Evolutionary conservation across 23 tunicate genomes (phyloP), one percentile per base, ranked within the genome.

Genomic region (Phallusia fumigata): DNA sequence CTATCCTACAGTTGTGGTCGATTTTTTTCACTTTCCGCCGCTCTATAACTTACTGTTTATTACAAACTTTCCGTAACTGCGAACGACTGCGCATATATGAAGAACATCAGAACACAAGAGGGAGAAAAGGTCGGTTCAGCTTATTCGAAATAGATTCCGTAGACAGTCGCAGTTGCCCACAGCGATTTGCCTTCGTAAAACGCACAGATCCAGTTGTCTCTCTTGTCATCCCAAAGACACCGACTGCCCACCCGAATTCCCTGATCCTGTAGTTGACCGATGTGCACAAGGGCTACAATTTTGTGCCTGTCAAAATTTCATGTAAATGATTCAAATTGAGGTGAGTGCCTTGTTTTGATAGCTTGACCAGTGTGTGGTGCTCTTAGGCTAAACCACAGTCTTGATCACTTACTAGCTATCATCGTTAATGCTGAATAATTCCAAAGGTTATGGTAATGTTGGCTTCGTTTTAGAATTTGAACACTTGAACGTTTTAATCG

Each of bases 121-220:
- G 8, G 36, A 5, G 6, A 65, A 40, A 36, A 77, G 34, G 0
- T 6, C 13, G 47, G 35, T 10, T 36, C 35, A 75, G 30, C 15
- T 89, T 77, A 92, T 65, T 92, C 97, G 65, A 83, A 84, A 76
- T 92, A 92, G n/a, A 92, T 84, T 35, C 88, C 91, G 75, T 81
- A 92, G 0, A 92, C 88, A 24, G 97, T 92, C 10, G 97, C 97
- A 21, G 91, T 92, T 16, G 91, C 87, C 97, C 97, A 92, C 45
- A 92, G 52, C 10, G 91, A 79, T 31, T 81, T 83, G 65, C 90
- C 90, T 73, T 84, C 88, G 75, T 77, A 92, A 30, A 45, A 45
- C 16, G 97, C 97, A 49, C 82, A 88, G 6, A 90, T 88, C 85
- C 87, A 92, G 65, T 81, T 87, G 84, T 92, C 97, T 19, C 90